Evolutionary conservation across 1,140 invertebrate genomes (phyloP), one percentile per base, ranked within the genome.

Genomic region (Drosophila dunni): DNA sequence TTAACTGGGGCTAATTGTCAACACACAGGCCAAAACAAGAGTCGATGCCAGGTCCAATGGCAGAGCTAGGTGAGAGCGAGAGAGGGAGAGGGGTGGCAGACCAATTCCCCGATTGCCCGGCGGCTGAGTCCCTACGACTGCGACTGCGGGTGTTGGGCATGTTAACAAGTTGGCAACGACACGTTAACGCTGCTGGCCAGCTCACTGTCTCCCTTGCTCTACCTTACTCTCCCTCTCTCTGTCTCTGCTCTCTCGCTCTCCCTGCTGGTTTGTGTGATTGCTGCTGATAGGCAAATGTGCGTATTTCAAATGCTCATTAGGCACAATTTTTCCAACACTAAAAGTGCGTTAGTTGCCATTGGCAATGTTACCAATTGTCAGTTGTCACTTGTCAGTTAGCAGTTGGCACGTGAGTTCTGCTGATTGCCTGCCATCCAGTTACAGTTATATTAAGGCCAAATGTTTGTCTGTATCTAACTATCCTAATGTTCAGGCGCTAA

Each of bases 261-360:
- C 17, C 1, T 1, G 1, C 2, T 20, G n/a, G n/a, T 13, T 36
- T 13, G 13, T 4, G 13, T 54, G 8, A 15, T 40, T 13, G 7
- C 42, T 81, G 57, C 54, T 79, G 81, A 88, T 81, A 81, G 82
- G 66, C 82, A 85, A 85, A 81, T 86, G 82, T 86, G 82, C 79
- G 82, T 79, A 76, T 79, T 86, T 82, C 76, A 83, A 88, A 83
- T 86, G 83, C 80, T 86, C 83, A 86, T 86, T 86, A 86, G 83
- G 65, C 79, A 70, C 76, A 78, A 83, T 83, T 88, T 86, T 86
- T 86, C 56, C 68, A 64, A 64, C 83, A 86, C 76, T 77, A 77
- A 78, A 63, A 70, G 46, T 64, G 53, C 67, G 71, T 67, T 70
- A 65, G 86, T 79, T 88, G 83, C 76, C 69, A 77, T 63, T 77